These are phyloP conservation scores for Cyprinella venusta DNA, from an alignment of 2,797 vertebrate genomes.

Conservation along the genomic window DNA sequence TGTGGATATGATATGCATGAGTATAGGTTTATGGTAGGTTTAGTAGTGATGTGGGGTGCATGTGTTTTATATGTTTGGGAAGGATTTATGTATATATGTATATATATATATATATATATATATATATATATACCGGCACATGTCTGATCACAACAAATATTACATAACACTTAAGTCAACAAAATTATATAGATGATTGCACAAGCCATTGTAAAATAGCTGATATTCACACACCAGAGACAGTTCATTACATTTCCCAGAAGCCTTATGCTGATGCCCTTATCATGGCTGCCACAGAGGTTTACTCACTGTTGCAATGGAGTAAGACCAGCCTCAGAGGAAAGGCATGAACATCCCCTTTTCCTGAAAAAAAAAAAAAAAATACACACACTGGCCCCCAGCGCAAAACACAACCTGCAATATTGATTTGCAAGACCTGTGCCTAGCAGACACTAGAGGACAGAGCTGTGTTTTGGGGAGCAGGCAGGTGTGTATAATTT, in stretches of 20 bases:
- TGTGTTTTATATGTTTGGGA: too few relatives aligned
- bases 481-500: constrained; percentile 63
- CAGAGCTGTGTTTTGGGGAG: constrained; percentile 38
- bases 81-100: too few relatives aligned
- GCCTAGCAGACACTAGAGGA: constrained; percentile 55
- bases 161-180: neutral
- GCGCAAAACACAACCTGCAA: constrained; percentile 63
- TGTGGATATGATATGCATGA: too few relatives aligned
- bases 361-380: constrained; percentile 46
- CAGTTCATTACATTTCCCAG: constrained; percentile 41
- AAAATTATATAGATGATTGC: constrained; percentile 1
- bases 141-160: neutral
- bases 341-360: constrained; percentile 60
- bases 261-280: constrained; percentile 30
- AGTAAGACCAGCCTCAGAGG: constrained; percentile 41
- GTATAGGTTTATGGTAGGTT: too few relatives aligned
- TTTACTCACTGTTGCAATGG: constrained; percentile 22
- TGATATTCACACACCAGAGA: constrained; percentile 17
- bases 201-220: neutral
- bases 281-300: constrained; percentile 39
- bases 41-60: too few relatives aligned
- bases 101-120: too few relatives aligned
- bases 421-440: constrained; percentile 62
- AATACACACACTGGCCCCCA: constrained; percentile 35
- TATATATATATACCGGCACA: too few relatives aligned